phyloP scores from a whole-genome alignment of 1,140 invertebrate species.

The Neodiprion pinetum region DNA sequence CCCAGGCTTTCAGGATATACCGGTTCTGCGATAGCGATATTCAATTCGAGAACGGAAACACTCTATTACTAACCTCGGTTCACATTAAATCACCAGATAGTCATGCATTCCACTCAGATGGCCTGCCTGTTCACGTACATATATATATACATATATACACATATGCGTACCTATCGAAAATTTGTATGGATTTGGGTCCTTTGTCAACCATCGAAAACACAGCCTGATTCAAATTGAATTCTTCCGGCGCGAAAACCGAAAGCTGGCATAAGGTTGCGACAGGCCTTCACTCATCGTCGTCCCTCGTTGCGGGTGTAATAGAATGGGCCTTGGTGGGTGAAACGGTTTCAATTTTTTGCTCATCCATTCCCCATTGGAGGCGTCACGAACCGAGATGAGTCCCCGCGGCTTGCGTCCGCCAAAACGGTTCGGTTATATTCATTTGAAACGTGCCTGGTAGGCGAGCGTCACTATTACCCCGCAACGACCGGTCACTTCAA shows the following conservation, averaged over 20 bases:
- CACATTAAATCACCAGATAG: conserved; percentile 4
- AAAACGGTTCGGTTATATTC: conserved; percentile 38
- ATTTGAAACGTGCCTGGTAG: conserved; percentile 52
- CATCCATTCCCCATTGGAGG: conserved; percentile 23
- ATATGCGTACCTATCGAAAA: too few relatives aligned
- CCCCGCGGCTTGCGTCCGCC: conserved; percentile 22
- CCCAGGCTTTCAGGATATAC: neutral
- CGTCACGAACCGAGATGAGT: conserved; percentile 27
- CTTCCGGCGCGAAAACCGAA: too few relatives aligned
- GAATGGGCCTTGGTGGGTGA: conserved; percentile 3
- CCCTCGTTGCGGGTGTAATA: neutral
- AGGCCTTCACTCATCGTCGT: neutral
- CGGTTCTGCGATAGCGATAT: neutral
- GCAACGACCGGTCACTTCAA: neutral
- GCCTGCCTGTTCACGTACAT: neutral
- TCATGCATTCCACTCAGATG: neutral
- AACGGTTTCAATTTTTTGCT: conserved; percentile 15
- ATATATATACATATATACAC: too few relatives aligned
- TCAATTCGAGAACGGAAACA: conserved; percentile 10
- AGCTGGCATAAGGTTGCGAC: neutral
- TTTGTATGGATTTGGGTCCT: too few relatives aligned
- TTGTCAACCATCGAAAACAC: too few relatives aligned
- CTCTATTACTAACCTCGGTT: neutral
- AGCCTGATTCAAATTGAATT: too few relatives aligned
- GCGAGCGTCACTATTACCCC: conserved; percentile 46